Base-by-base conservation (phyloP, 2,113 vertebrate species). In the Bostrychus sinensis region DNA sequence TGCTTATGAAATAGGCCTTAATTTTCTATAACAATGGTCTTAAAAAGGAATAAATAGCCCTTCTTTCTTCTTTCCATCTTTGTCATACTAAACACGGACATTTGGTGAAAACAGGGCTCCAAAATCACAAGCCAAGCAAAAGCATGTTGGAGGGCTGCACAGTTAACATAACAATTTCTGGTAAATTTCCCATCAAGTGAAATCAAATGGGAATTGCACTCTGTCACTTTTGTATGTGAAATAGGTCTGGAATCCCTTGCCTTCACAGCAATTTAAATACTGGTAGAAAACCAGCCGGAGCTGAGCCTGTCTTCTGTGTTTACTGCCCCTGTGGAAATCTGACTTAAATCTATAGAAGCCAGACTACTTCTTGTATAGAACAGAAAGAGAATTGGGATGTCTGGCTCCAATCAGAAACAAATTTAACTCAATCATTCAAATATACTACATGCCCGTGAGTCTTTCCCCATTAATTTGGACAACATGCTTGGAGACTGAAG, bases 401-500 rank as follows among this genome's bases (percentile, higher is more conserved):
- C 20, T 25, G 45, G 45, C 25, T 22, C 25, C 45, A 11, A 16
- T 48, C 45, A 25, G 20, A 51, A n/a, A 28, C 48, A 28, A 14
- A 39, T 2, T 4, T 16, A 16, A 28, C 48, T 51, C 48, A 51
- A 51, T 28, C 23, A 28, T 32, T 9, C 28, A 55, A 19, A 19
- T 51, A 3, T 13, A 11, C 9, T 39, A 26, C 46, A 51, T 12
- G 25, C 23, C 25, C 23, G 2, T 3, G 48, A n/a, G 23, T 28
- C 23, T 28, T 51, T 51, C 26, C 25, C 23, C 16, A 51, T 51
- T 51, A 51, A 13, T 51, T 26, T 51, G 25, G 48, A 51, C 48
- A 51, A 14, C 45, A 13, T 22, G 25, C 45, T 48, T 48, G 23
- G 20, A 28, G 10, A 58, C 34, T 59, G 16, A 38, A 57, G 56